These are phyloP conservation scores for Turritopsis rubra DNA, from an alignment of 30 jellyfish, hydroid and myxozoan species.

Conservation along the genomic window DNA sequence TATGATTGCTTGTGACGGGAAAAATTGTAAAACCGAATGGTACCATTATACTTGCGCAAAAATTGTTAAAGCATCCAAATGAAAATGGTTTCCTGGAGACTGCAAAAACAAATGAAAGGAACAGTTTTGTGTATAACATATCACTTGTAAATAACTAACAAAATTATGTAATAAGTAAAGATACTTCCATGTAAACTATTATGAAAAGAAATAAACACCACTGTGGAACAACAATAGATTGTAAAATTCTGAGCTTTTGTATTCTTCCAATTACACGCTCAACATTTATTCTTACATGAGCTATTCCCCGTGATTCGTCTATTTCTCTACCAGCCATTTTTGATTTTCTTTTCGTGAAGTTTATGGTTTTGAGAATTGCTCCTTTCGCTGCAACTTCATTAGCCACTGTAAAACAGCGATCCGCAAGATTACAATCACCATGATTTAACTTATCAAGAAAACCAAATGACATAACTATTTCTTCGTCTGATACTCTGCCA, in stretches of 20 bases:
- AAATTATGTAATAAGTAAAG: too few species aligned
- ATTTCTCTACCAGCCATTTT: background rate
- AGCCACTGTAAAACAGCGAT: slow-evolving; percentile 14
- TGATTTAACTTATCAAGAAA: slow-evolving; percentile 29
- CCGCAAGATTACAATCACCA: slow-evolving; percentile 53
- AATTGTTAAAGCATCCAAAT: slow-evolving; percentile 4
- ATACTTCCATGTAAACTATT: background rate
- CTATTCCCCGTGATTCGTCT: slow-evolving; percentile 19
- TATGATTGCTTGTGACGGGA: slow-evolving; percentile 40
- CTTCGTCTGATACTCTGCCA: slow-evolving; percentile 42
- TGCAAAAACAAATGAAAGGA: slow-evolving; percentile 5
- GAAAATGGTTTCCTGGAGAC: background rate
- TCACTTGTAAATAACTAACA: too few species aligned
- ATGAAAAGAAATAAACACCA: background rate
- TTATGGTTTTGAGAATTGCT: background rate
- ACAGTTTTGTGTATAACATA: too few species aligned
- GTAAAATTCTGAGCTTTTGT: too few species aligned
- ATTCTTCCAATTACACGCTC: slow-evolving; percentile 38
- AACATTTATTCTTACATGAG: slow-evolving; percentile 29
- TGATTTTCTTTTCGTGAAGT: slow-evolving; percentile 1
- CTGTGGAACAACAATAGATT: background rate
- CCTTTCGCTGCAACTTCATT: slow-evolving; percentile 4
- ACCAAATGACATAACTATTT: slow-evolving; percentile 34
- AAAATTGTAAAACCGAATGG: too few species aligned
- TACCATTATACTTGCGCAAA: slow-evolving; percentile 22